A percentile compares a stretch with the other conserved stretches of the same genome.
Evolutionary conservation across 35 echinoderm and acorn worm species (phyloP).

Genomic region (Acanthaster planci): DNA sequence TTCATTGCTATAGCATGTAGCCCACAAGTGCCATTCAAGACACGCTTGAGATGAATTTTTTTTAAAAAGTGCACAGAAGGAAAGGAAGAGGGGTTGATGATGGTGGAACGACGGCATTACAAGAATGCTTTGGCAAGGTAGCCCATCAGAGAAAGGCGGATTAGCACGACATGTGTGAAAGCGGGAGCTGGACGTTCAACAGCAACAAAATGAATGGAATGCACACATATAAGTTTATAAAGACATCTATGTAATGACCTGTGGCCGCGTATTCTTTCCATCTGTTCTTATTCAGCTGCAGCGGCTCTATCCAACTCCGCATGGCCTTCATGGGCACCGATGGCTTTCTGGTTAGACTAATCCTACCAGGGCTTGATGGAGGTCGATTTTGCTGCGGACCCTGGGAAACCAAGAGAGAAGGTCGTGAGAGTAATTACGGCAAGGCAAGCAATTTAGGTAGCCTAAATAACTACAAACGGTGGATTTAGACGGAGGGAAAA

Average conservation of each 20-base stretch:
- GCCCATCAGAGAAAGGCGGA: no score
- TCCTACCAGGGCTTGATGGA: constrained; percentile 69
- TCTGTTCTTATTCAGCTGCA: constrained; percentile 63
- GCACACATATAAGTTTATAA: not conserved
- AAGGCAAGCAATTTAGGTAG: not conserved
- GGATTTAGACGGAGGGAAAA: not conserved
- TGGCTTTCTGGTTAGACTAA: constrained; percentile 68
- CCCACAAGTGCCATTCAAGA: no score
- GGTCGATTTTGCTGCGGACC: constrained; percentile 36
- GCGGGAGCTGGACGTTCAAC: not conserved
- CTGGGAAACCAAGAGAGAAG: not conserved
- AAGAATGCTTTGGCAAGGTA: no score
- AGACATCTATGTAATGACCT: constrained; percentile 27
- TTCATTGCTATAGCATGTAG: no score
- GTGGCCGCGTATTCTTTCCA: constrained; percentile 78
- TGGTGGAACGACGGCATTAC: no score
- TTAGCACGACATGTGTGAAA: not conserved
- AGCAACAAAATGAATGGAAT: not conserved
- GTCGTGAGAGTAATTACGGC: not conserved
- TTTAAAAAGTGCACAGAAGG: no score
- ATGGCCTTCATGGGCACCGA: constrained; percentile 57
- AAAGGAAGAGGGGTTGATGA: no score
- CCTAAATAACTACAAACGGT: not conserved
- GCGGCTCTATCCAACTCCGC: constrained; percentile 61
- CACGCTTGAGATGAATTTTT: no score